Base-by-base conservation (phyloP, 2,888 invertebrate genomes). In the Sisyra terminalis region DNA sequence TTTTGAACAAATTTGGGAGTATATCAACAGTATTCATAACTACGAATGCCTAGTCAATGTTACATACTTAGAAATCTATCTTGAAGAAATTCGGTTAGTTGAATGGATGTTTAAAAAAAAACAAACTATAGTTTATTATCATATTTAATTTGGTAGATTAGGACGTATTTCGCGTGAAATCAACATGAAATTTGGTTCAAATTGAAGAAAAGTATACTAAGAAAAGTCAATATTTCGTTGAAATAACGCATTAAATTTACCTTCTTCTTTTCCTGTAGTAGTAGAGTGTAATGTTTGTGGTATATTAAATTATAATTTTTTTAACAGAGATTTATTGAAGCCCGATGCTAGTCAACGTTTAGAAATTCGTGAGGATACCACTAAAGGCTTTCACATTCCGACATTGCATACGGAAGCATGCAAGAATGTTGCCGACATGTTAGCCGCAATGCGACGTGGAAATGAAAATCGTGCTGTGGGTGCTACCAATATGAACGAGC, bases 401-500 rank as follows among this genome's bases (percentile, higher is more conserved):
- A 90, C 94, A 67, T 70, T 96, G 57, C 88, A 92, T 54, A 87
- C 92, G 3, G 83, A 90, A 56, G 86, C 93, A 43, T 96, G 97
- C 59, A 92, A 93, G 63, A 90, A 84, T 50, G 83, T 88, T 10
- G 76, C 77, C 50, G 97, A 98, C 65, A 96, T 99, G 71, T 75
- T 89, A 50, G 80, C 84, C 53, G 80, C 94, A 35, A 93, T 98
- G 96, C 76, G 78, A 50, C 70, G 81, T 37, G 98, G 98, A 41
- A 94, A 96, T 64, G 75, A 80, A 53, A 88, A 93, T 65, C 76
- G 98, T 53, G 88, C 93, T n/a, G 83, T 93, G 39, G 97, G 86
- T 17, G 80, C 88, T 47, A 96, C 94, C 42, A 88, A 94, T 61
- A 96, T 96, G 94, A 98, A 99, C 67, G 92, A 93, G 62, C 94